These are phyloP conservation scores for Botia kubotai DNA, from an alignment of 2,797 vertebrate species.

Conservation along the genomic window DNA sequence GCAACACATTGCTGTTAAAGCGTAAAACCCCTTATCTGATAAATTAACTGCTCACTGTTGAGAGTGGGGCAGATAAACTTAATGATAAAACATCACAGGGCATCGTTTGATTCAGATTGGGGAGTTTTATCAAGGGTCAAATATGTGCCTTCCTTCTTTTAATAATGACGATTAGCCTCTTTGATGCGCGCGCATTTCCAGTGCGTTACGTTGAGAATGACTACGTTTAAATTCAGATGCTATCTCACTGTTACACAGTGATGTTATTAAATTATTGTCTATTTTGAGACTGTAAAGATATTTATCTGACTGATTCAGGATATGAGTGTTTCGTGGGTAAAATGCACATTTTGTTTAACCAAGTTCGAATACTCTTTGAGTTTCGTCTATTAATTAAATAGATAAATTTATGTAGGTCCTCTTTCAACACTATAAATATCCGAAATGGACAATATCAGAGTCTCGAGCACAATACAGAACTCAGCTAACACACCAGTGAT, in stretches of 20 bases:
- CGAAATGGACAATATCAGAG: not conserved
- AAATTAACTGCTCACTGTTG: not conserved
- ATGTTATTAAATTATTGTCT: not conserved
- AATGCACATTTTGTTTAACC: not conserved
- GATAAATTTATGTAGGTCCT: not conserved
- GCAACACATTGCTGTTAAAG: conserved; percentile 40
- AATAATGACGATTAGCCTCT: not conserved
- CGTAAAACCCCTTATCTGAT: conserved; percentile 50
- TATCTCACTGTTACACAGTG: not conserved
- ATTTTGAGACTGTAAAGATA: not conserved
- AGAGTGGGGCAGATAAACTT: not conserved
- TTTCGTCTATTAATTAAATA: not conserved
- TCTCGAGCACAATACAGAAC: conserved; percentile 41
- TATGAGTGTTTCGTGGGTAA: not conserved
- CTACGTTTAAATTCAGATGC: not conserved
- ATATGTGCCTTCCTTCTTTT: not conserved
- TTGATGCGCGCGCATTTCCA: not conserved
- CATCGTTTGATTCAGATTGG: not conserved
- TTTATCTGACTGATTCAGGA: too few species aligned
- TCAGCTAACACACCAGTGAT: conserved; percentile 18
- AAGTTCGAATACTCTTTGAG: not conserved
- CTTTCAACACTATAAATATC: not conserved
- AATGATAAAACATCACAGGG: not conserved
- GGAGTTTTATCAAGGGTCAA: not conserved
- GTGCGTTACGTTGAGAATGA: not conserved